Evolutionary conservation across 2,113 vertebrate genomes (phyloP).

Genomic region (Diphyllodes magnificus): DNA sequence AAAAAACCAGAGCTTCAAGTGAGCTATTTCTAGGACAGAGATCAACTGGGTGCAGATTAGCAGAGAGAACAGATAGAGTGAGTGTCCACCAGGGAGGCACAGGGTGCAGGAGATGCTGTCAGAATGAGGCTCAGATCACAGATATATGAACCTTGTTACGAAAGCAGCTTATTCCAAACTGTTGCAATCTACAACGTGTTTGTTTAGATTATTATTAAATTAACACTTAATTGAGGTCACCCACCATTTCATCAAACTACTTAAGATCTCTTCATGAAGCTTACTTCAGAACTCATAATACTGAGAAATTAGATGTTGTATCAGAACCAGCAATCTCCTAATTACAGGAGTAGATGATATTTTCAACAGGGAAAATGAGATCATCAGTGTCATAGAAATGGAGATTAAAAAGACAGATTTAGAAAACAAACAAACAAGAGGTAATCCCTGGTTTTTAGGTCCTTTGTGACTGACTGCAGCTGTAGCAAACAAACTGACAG

Average conservation of each 20-base stretch:
- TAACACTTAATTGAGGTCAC: neutral
- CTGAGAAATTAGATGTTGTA: constrained; percentile 2
- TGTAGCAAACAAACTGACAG: constrained; percentile 5
- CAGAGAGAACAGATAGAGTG: neutral
- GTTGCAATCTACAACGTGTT: neutral
- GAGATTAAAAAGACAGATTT: constrained; percentile 38
- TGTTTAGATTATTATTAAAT: neutral
- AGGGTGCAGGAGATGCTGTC: neutral
- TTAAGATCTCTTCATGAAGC: neutral
- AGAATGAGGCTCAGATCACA: neutral
- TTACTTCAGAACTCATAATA: constrained; percentile 1
- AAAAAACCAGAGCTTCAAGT: neutral
- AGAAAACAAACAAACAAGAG: constrained; percentile 49
- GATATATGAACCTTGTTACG: rapidly evolving
- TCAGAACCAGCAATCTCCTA: constrained; percentile 36
- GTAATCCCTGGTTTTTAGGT: constrained; percentile 47
- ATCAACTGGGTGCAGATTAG: neutral
- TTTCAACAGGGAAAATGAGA: constrained; percentile 48
- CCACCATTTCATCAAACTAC: neutral
- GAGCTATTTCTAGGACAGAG: neutral
- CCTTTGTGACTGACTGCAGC: constrained; percentile 39
- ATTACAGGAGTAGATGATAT: constrained; percentile 26
- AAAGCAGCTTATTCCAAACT: constrained; percentile 3
- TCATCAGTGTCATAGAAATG: constrained; percentile 57
- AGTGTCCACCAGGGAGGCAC: neutral